Base-by-base conservation (phyloP, 2,888 invertebrate species). In the Limnephilus auricula region DNA sequence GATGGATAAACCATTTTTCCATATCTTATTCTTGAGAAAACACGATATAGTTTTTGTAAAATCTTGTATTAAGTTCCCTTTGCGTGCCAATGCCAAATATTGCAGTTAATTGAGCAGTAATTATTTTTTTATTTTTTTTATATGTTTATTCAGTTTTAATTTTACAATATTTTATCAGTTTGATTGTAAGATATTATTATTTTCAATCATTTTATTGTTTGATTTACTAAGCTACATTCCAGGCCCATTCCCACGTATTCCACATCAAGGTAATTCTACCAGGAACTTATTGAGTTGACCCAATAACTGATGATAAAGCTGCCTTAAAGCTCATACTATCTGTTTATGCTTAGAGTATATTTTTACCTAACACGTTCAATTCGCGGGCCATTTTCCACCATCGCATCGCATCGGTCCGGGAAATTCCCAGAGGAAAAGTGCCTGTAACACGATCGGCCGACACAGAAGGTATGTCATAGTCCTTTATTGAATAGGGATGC, bases 391-490 rank as follows among this genome's bases (percentile, higher is more conserved):
- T 80, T 80, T 80, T 80, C 80, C 80, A 80, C 80, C 12, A 40
- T 12, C 40, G 12, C 40, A 40, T 40, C 40, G 40, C 80, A 15
- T 15, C 31, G 80, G 80, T 80, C 32, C 31, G 18, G 80, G 80
- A 80, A 80, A 80, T 80, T 31, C 80, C 32, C 80, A 32, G 18
- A 31, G 80, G 31, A 80, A 80, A 80, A 80, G 80, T 80, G 25
- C 13, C 30, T 80, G 80, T 32, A 80, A 80, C 80, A 80, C 15
- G 80, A 80, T 80, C 80, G 80, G 80, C 80, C 32, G 5, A 32
- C 31, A 31, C 31, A 10, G 32, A 80, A 80, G 32, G 80, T 32
- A 31, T 31, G 79, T 31, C 31, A 32, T 32, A 31, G 80, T 32
- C 31, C 13, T 32, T 32, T 80, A 32, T 32, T 32, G 15, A 32